phyloP scores from a whole-genome alignment of 2,113 vertebrate species.

The Ptyas mucosa region DNA sequence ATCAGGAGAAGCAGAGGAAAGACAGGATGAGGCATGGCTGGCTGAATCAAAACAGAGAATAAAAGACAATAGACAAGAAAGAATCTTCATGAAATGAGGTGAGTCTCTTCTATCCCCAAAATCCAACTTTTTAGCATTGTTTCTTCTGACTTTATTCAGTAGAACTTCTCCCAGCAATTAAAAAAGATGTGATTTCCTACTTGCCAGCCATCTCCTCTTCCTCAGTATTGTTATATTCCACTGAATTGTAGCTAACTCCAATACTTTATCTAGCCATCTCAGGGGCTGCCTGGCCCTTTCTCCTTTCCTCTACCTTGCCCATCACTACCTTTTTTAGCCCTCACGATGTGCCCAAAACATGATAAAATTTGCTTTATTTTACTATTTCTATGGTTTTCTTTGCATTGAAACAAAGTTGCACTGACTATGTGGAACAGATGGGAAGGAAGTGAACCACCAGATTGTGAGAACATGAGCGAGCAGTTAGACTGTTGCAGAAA shows the following conservation, averaged over 20 bases:
- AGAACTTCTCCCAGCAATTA: neutral
- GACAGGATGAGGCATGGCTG: neutral
- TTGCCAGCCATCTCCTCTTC: neutral
- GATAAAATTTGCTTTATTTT: neutral
- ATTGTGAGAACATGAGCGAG: no score
- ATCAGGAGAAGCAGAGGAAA: neutral
- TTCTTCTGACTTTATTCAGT: neutral
- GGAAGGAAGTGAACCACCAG: no score
- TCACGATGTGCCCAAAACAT: neutral
- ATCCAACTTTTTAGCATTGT: neutral
- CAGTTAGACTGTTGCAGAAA: no score
- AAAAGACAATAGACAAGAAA: neutral
- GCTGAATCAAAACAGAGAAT: neutral
- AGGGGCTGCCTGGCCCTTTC: neutral
- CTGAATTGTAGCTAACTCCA: neutral
- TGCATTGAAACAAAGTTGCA: neutral
- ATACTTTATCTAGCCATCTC: neutral
- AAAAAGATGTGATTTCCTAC: neutral
- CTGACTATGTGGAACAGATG: no score
- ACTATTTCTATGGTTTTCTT: neutral
- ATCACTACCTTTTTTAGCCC: neutral
- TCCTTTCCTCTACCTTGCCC: neutral
- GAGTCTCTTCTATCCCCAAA: neutral
- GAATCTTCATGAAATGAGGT: neutral
- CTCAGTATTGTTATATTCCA: neutral